Base-by-base conservation (phyloP, 2,888 invertebrate genomes). In the Deilephila elpenor region DNA sequence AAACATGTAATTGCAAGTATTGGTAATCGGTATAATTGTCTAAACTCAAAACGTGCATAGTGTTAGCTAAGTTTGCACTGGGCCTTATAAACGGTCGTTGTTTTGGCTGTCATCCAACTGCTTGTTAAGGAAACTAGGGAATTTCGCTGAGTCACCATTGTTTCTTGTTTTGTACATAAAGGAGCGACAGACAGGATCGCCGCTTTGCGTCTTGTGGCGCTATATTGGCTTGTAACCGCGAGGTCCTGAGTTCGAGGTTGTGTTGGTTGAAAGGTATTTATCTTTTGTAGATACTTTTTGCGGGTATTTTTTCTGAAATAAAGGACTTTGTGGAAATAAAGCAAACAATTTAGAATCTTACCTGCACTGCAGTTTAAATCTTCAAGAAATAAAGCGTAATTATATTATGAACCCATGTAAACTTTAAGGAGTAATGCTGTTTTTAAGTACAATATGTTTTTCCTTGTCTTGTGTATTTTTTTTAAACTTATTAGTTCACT, bases 51-150 rank as follows among this genome's bases (percentile, higher is more conserved):
- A n/a, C 51, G 8, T 75, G 62, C n/a, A 62, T 7, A 59, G 17
- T 59, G 53, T 51, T n/a, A 64, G 56, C 25, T 11, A 61, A 70
- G 61, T 73, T 70, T 73, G 73, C 44, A 73, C 32, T 60, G 53
- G 59, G 73, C 73, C 71, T 73, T 70, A 72, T 70, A 72, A 74
- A 62, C 80, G 83, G 83, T 89, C 84, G 87, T 88, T 89, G 86
- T 90, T 89, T 92, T 92, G 93, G 93, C 91, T 83, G 78, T 83
- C 85, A 85, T 88, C 93, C 93, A 93, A 92, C 82, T 86, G 88
- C 93, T 93, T 93, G 93, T 93, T 91, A 92, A 91, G 90, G 91
- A 91, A 92, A 86, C 89, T 88, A 84, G 87, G 84, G 89, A 89
- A 86, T 88, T 90, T 88, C 85, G 86, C 80, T 82, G 76, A 86